Conservation (phyloP, 2,888 invertebrate genomes). For the Urechis unicinctus region DNA sequence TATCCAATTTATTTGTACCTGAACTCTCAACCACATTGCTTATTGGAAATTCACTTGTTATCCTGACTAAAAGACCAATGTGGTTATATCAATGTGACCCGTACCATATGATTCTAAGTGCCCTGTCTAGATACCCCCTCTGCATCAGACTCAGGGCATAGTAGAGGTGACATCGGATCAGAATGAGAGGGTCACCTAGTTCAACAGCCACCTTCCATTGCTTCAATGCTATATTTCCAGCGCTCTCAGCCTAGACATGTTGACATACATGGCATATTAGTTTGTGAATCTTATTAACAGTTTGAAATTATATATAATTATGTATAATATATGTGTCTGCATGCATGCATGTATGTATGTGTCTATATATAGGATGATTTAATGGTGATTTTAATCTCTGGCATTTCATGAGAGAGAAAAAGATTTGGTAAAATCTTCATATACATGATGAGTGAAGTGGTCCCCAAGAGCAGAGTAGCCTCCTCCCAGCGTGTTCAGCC, state of each 20-base stretch:
- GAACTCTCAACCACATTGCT: too few relatives aligned
- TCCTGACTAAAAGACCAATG: too few relatives aligned
- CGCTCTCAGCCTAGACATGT: conserved; percentile 53
- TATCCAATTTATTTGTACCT: too few relatives aligned
- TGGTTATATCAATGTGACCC: background rate
- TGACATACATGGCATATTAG: background rate
- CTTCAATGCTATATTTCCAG: conserved; percentile 77
- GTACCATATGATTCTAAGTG: conserved; percentile 35
- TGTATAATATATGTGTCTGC: background rate
- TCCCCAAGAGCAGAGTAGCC: conserved; percentile 94
- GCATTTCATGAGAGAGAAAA: background rate
- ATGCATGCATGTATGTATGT: background rate
- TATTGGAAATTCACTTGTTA: too few relatives aligned
- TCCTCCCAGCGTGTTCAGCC: conserved; percentile 93
- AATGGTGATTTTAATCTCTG: background rate
- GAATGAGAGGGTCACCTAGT: conserved; percentile 74
- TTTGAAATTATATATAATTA: background rate
- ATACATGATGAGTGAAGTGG: conserved; percentile 70
- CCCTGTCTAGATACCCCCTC: conserved; percentile 58
- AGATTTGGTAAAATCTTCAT: conserved; percentile 33
- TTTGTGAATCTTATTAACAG: background rate
- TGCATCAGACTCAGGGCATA: conserved; percentile 83
- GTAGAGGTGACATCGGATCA: conserved; percentile 78
- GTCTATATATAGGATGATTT: too few relatives aligned
- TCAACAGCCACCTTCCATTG: conserved; percentile 76